Evolutionary conservation across 2,888 invertebrate species (phyloP).

Genomic region (Apantesis nais): DNA sequence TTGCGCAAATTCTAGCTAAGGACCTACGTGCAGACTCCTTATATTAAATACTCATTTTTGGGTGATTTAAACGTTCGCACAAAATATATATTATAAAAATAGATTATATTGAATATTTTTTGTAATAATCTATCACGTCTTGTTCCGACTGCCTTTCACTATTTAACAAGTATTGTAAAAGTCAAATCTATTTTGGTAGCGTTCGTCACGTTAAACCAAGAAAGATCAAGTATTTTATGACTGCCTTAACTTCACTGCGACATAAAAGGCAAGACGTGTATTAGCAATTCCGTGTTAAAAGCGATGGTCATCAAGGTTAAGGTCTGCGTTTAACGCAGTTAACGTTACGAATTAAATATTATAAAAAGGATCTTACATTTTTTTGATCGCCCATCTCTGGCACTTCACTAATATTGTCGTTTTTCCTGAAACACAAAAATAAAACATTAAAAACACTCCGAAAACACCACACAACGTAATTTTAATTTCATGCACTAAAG

Average conservation of each 20-base stretch:
- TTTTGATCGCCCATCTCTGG: constrained; percentile 56
- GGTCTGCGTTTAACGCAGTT: constrained; percentile 19
- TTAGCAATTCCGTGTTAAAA: constrained; percentile 22
- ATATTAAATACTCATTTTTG: not conserved
- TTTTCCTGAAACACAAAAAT: constrained; percentile 64
- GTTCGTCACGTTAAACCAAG: not conserved
- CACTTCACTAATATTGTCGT: constrained; percentile 58
- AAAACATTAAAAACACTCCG: constrained; percentile 15
- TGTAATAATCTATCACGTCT: not conserved
- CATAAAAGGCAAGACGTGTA: constrained; percentile 34
- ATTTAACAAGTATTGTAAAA: not conserved
- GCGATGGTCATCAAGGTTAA: constrained; percentile 37
- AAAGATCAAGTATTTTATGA: constrained; percentile 8
- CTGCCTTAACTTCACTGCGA: constrained; percentile 9
- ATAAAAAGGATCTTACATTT: constrained; percentile 61
- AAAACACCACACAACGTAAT: constrained; percentile 19
- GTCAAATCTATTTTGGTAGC: not conserved
- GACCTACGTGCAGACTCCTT: not conserved
- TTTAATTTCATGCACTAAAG: constrained; percentile 31
- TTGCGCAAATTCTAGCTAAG: not conserved
- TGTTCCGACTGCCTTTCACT: not conserved
- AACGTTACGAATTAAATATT: constrained; percentile 13
- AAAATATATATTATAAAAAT: not conserved
- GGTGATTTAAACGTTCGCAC: not conserved
- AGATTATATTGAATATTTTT: not conserved